Evolutionary conservation across 2,888 invertebrate genomes (phyloP), one percentile per base, ranked within the genome.

Genomic region (Theristus sp.): DNA sequence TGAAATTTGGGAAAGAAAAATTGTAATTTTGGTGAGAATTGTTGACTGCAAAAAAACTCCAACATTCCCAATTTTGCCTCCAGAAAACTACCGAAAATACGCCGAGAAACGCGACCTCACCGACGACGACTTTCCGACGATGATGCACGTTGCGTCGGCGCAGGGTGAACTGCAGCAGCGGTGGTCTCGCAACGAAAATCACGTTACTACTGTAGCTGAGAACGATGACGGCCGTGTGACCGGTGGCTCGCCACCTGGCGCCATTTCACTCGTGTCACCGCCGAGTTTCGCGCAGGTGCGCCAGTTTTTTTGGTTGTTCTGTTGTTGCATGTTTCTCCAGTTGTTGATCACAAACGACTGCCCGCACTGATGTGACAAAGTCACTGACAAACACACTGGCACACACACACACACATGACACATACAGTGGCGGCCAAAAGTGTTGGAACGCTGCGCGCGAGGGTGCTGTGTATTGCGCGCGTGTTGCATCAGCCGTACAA

Each of bases 71-170:
- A 13, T 13, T 20, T 24, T 52, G 22, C 24, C 17, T 54, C 3
- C 56, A 56, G 56, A 1, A 1, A 26, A 29, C 56, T 56, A 56
- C n/a, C 22, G 6, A 20, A 24, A 46, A n/a, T 29, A 38, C 10
- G 57, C 29, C 13, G 22, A 6, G 17, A 10, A 10, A 27, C 6
- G 24, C 26, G 3, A 27, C 24, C 13, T 25, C 1, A 26, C 24
- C 2, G 2, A 25, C 3, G 27, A 29, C 26, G 60, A 62, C 26
- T 31, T 62, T 24, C 62, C 62, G 27, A 22, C 22, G 24, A 25
- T 57, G 26, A 54, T 29, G 10, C 53, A 31, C 29, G 62, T 62
- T 17, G 38, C 26, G 6, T 62, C 62, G n/a, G 62, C 61, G 17
- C 62, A 62, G 57, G 25, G 29, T 10, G 60, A 62, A 27, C 56